Conservation (phyloP, 2,113 vertebrate species). For the Cynopterus brachyotis region DNA sequence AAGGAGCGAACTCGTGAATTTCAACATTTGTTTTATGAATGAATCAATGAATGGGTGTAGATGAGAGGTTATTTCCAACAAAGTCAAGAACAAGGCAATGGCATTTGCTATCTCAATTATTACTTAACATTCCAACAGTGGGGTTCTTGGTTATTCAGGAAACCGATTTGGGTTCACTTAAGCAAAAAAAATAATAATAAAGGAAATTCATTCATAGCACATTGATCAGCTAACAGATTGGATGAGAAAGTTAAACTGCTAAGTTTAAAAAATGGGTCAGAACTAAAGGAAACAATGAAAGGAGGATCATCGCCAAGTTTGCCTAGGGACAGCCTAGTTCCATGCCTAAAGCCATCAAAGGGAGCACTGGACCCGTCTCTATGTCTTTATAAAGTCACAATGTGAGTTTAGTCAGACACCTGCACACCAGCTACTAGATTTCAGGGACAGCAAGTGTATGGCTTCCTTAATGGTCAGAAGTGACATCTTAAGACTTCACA, state of each 20-base stretch:
- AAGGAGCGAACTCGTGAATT: neutral
- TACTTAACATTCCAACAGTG: neutral
- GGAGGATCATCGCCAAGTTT: neutral
- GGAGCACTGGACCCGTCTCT: neutral
- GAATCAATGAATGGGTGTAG: neutral
- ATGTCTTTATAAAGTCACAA: neutral
- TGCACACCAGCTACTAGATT: neutral
- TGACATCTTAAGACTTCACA: neutral
- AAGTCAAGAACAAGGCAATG: neutral
- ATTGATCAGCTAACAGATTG: neutral
- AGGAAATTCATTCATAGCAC: neutral
- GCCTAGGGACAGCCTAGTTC: neutral
- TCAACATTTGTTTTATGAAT: neutral
- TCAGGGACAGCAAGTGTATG: neutral
- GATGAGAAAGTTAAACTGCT: neutral
- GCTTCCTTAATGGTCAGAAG: neutral
- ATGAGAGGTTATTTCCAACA: neutral
- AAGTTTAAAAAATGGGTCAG: slow-evolving; percentile 53
- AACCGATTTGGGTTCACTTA: slow-evolving; percentile 36
- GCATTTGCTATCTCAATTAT: neutral
- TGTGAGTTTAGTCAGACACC: neutral
- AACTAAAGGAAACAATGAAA: neutral
- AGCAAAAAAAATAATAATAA: neutral
- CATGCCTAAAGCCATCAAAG: neutral
- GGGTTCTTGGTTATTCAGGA: neutral